Evolutionary conservation across 2,888 invertebrate species (phyloP), one percentile per base, ranked within the genome.

Genomic region (Marronus borbonicus): DNA sequence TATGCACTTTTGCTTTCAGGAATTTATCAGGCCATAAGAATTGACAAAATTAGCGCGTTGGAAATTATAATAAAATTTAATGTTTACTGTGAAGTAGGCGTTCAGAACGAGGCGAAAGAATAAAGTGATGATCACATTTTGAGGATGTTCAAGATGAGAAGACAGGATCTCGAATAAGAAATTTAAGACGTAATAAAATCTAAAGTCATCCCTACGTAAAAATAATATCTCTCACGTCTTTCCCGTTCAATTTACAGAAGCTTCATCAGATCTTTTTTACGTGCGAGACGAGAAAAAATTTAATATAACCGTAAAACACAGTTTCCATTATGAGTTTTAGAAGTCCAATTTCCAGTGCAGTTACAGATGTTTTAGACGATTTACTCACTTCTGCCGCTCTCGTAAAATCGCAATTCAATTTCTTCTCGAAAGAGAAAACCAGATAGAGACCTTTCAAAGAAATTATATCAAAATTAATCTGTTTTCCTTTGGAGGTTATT

Each of bases 391-490:
- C 39, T 74, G 17, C 55, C 60, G 12, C 24, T 49, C 72, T 60
- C 36, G 60, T 60, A 44, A 74, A 49, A 49, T 60, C 24, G 39
- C 60, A 28, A 74, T 74, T 74, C 60, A 74, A 60, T 74, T 60
- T 60, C 17, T 14, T 24, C 4, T 60, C 58, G 20, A 17, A 74
- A 60, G 28, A 74, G 44, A 49, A 17, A 60, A 74, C 60, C 14
- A 28, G 60, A 74, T 44, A 60, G 17, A 20, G 44, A 60, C n/a
- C 72, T 36, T 24, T 60, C 24, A 24, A 49, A 60, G 58, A 74
- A 74, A 74, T 74, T 74, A 74, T 74, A 74, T 74, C 39, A 24
- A 60, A 74, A 74, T 74, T 74, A 74, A 74, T 74, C 60, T 74
- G 72, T 74, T 74, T 74, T 74, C 62, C 72, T 62, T 74, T 49